Conservation (phyloP, 2,113 vertebrate species). For the Electrona antarctica region DNA sequence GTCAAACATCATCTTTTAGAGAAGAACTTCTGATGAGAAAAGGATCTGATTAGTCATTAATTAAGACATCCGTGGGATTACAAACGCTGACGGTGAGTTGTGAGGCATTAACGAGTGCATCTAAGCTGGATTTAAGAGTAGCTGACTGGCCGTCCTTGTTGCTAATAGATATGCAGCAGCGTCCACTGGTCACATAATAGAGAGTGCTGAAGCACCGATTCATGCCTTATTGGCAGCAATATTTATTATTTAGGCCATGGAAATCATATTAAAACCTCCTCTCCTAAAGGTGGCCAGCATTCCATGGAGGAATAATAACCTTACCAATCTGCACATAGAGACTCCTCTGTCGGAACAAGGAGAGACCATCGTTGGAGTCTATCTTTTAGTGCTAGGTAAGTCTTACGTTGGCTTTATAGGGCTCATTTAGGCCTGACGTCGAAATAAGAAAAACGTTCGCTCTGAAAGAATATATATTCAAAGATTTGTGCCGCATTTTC, state of each 20-base stretch:
- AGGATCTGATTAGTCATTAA: slow-evolving; percentile 58
- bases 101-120: slow-evolving; percentile 53
- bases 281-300: slow-evolving; percentile 79
- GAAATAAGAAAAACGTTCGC: too few relatives aligned
- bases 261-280: slow-evolving; percentile 77
- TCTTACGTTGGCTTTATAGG: slow-evolving; percentile 20
- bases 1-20: too few relatives aligned
- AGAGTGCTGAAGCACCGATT: slow-evolving; percentile 34
- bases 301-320: slow-evolving; percentile 88
- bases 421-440: too few relatives aligned
- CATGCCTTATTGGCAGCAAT: slow-evolving; percentile 43
- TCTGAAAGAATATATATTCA: too few relatives aligned
- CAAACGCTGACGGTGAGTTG: slow-evolving; percentile 43
- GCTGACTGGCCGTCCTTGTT: slow-evolving; percentile 27
- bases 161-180: slow-evolving; percentile 16
- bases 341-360: slow-evolving; percentile 82
- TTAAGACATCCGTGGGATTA: slow-evolving; percentile 73
- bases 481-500: too few relatives aligned
- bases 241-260: slow-evolving; percentile 51
- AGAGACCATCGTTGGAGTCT: slow-evolving; percentile 84
- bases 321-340: slow-evolving; percentile 79
- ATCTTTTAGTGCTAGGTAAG: slow-evolving; percentile 82
- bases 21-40: slow-evolving; percentile 6
- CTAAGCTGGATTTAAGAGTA: slow-evolving; percentile 74
- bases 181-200: slow-evolving; percentile 36